phyloP scores from a whole-genome alignment of 2,797 vertebrate genomes.

The Eospalax fontanierii region DNA sequence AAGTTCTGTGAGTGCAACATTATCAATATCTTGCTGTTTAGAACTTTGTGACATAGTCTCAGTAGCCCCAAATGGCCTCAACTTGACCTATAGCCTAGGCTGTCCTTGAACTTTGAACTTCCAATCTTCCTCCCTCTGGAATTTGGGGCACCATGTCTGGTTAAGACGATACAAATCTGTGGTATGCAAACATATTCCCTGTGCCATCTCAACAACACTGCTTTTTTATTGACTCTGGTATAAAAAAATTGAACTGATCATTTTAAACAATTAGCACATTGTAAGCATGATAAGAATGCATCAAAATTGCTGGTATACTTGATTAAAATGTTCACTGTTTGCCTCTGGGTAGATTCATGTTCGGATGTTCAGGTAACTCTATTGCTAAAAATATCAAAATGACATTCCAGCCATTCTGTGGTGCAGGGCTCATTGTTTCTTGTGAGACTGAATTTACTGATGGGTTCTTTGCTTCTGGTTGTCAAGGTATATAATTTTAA shows the following conservation, averaged over 20 bases:
- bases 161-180: background rate
- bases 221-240: background rate
- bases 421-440: background rate
- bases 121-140: background rate
- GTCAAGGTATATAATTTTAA: conserved; percentile 29
- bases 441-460: background rate
- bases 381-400: background rate
- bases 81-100: background rate
- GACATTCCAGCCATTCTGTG: background rate
- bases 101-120: background rate
- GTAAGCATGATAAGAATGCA: background rate
- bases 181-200: background rate
- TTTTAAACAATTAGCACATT: conserved; percentile 44
- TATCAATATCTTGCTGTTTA: background rate
- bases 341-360: background rate
- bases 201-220: background rate
- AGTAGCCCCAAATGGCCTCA: background rate
- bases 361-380: background rate
- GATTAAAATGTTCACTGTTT: background rate
- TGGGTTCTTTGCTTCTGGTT: background rate
- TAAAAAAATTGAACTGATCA: background rate
- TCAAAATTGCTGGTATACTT: background rate
- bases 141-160: too few relatives aligned
- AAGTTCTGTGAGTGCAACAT: background rate
- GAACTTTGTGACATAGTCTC: background rate